Evolutionary conservation across 2,797 vertebrate genomes (phyloP).

Genomic region (Chlorospingus semifuscus): DNA sequence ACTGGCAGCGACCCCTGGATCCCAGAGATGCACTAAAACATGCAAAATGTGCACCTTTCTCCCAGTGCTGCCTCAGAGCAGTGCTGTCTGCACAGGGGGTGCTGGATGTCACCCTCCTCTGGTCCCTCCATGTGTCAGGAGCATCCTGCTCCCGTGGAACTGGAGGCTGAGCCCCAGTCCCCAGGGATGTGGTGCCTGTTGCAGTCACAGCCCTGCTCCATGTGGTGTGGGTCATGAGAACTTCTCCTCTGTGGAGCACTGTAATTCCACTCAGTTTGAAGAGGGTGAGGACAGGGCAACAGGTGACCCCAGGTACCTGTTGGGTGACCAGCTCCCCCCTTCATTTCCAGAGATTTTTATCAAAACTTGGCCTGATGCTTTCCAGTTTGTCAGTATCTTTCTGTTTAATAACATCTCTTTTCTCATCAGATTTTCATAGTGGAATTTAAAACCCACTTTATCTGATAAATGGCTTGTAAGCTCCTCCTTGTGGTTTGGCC

Average conservation of each 20-base stretch:
- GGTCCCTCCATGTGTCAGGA: not conserved
- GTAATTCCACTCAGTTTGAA: not conserved
- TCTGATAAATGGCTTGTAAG: constrained; percentile 2
- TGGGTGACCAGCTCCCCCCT: not conserved
- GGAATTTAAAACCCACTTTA: not conserved
- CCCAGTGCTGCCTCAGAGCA: not conserved
- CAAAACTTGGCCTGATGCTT: not conserved
- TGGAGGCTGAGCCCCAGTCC: not conserved
- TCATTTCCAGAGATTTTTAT: not conserved
- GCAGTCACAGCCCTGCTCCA: rapidly evolving
- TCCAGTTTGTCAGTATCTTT: not conserved
- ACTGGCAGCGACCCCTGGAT: rapidly evolving
- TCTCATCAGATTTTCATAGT: not conserved
- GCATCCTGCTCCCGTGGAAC: not conserved
- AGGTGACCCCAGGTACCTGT: not conserved
- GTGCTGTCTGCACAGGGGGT: not conserved
- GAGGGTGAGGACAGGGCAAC: not conserved
- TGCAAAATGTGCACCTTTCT: not conserved
- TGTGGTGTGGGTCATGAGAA: not conserved
- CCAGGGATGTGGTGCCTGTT: not conserved
- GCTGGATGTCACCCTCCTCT: not conserved
- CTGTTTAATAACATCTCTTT: not conserved
- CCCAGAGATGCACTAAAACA: rapidly evolving
- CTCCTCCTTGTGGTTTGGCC: constrained; percentile 5
- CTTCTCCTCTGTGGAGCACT: not conserved